These are phyloP conservation scores for Camponotus fellah DNA, from an alignment of 2,888 invertebrate species.

Conservation along the genomic window DNA sequence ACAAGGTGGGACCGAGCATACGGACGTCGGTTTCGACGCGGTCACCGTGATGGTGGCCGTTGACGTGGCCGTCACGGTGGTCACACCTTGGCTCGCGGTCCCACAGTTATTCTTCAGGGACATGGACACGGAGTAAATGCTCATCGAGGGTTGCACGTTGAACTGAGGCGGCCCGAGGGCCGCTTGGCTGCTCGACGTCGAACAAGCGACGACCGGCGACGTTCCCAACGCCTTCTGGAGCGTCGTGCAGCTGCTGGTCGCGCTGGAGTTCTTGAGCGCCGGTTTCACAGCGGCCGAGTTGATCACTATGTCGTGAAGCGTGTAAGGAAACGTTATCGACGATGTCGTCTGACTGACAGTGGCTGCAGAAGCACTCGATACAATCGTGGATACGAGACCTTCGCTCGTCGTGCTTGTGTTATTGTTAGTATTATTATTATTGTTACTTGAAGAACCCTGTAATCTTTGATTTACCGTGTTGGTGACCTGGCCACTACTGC, in stretches of 20 bases:
- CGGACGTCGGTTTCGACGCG: constrained; percentile 30
- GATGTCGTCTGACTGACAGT: constrained; percentile 60
- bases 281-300: constrained; percentile 70
- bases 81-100: constrained; percentile 45
- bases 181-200: constrained; percentile 31
- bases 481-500: not conserved
- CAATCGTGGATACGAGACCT: not conserved
- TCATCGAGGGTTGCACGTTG: constrained; percentile 79
- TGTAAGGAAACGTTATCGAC: constrained; percentile 73
- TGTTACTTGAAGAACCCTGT: constrained; percentile 24
- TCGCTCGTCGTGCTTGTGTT: not conserved
- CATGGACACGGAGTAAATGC: constrained; percentile 78
- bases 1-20: constrained; percentile 82
- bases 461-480: constrained; percentile 12
- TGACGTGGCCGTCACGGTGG: constrained; percentile 40
- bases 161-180: constrained; percentile 71
- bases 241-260: not conserved
- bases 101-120: constrained; percentile 73
- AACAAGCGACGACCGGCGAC: constrained; percentile 19
- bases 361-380: constrained; percentile 76
- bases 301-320: constrained; percentile 77
- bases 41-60: constrained; percentile 31
- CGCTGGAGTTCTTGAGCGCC: constrained; percentile 67
- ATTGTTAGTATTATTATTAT: constrained; percentile 2
- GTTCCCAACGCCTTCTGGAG: not conserved